phyloP scores from a whole-genome alignment of 2,888 invertebrate genomes.

The Prenolepis imparis region DNA sequence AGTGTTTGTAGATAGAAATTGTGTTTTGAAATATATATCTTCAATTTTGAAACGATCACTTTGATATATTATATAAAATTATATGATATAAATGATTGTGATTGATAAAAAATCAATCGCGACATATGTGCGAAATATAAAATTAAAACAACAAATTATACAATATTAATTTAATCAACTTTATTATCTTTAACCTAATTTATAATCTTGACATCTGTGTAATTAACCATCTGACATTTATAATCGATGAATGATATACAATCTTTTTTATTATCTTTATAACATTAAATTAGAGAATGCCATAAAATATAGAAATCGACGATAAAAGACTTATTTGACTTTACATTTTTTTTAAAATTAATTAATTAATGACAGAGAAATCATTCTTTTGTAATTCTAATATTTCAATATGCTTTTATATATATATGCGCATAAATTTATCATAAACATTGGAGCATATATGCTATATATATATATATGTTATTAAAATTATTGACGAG shows the following conservation, averaged over 20 bases:
- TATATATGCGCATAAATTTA: background rate
- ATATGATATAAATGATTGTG: background rate
- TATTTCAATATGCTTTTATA: background rate
- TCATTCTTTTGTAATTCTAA: background rate
- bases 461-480: too few relatives aligned
- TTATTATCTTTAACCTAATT: too few relatives aligned
- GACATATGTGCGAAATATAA: too few relatives aligned
- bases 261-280: background rate
- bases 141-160: too few relatives aligned
- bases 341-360: background rate
- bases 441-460: background rate
- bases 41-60: background rate
- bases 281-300: background rate
- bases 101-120: background rate
- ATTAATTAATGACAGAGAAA: background rate
- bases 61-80: background rate
- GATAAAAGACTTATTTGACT: background rate
- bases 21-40: background rate
- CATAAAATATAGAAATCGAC: background rate
- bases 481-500: slow-evolving; percentile 6
- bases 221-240: too few relatives aligned
- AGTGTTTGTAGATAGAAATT: background rate
- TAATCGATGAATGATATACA: too few relatives aligned
- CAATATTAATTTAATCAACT: too few relatives aligned
- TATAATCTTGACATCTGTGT: too few relatives aligned